Conservation (phyloP, 2,113 vertebrate genomes). For the Alouatta palliata region DNA sequence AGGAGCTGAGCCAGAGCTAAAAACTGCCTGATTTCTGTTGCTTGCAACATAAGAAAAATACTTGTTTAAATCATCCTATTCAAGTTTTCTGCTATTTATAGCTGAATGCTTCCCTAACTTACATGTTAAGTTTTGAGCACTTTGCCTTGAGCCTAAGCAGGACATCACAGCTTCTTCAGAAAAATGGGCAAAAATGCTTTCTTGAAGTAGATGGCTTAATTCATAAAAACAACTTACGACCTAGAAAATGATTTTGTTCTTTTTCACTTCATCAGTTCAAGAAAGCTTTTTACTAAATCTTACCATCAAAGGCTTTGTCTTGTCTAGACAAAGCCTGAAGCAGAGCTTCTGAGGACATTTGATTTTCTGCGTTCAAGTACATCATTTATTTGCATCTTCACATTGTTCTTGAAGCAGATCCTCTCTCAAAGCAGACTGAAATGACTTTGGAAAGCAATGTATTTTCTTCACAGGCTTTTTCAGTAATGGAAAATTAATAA, state of each 20-base stretch:
- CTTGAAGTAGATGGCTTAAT: constrained; percentile 29
- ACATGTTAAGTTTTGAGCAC: neutral
- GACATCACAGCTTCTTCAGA: neutral
- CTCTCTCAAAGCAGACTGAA: constrained; percentile 38
- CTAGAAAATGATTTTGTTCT: constrained; percentile 34
- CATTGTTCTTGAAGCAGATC: constrained; percentile 45
- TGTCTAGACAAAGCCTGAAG: neutral
- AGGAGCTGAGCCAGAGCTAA: neutral
- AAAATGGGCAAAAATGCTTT: constrained; percentile 10
- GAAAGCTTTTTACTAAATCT: constrained; percentile 18
- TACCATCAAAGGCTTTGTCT: neutral
- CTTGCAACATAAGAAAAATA: neutral
- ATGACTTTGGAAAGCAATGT: constrained; percentile 43
- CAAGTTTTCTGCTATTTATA: neutral
- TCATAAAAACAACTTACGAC: constrained; percentile 30
- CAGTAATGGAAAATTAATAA: constrained; percentile 23
- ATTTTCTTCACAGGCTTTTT: constrained; percentile 44
- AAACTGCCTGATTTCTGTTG: neutral
- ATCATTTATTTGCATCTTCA: constrained; percentile 29
- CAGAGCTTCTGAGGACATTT: neutral
- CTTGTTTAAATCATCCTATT: neutral
- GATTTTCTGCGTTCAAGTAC: neutral
- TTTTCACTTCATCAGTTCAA: constrained; percentile 45
- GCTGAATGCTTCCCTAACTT: neutral
- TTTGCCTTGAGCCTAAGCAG: neutral